Evolutionary conservation across 2,888 invertebrate species (phyloP).

Genomic region (Lutraria lutraria): DNA sequence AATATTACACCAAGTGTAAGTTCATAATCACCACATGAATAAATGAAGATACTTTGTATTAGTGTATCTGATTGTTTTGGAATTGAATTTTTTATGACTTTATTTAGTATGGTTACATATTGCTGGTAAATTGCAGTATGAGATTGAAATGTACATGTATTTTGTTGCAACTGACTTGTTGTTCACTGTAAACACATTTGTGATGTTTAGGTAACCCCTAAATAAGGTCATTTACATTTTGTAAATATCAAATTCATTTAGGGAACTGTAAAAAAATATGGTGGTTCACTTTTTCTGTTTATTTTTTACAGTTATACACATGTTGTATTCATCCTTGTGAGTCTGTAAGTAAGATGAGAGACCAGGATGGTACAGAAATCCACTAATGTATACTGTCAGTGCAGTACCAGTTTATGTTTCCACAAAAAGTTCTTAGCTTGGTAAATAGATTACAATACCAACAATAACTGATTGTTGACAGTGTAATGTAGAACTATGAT

Average conservation of each 20-base stretch:
- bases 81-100: not conserved
- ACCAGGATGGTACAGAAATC: not conserved
- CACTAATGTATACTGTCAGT: not conserved
- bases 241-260: slow-evolving; percentile 6
- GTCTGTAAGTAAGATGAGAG: not conserved
- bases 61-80: not conserved
- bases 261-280: not conserved
- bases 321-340: not conserved
- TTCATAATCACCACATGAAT: slow-evolving; percentile 8
- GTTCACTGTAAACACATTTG: slow-evolving; percentile 5
- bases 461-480: not conserved
- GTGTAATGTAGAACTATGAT: not conserved
- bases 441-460: too few relatives aligned
- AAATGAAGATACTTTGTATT: not conserved
- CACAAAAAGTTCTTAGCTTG: too few relatives aligned
- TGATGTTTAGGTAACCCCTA: slow-evolving; percentile 15
- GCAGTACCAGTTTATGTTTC: not conserved
- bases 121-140: slow-evolving; percentile 8
- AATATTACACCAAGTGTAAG: slow-evolving; percentile 54
- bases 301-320: not conserved
- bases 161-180: slow-evolving; percentile 14
- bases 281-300: not conserved
- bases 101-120: not conserved
- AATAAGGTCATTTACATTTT: slow-evolving; percentile 16
- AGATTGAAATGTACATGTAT: not conserved